Percentiles rank a stretch among this genome's conserved stretches.
These are phyloP conservation scores for Ptyas mucosa DNA, from an alignment of 2,113 vertebrate genomes.

Conservation along the genomic window DNA sequence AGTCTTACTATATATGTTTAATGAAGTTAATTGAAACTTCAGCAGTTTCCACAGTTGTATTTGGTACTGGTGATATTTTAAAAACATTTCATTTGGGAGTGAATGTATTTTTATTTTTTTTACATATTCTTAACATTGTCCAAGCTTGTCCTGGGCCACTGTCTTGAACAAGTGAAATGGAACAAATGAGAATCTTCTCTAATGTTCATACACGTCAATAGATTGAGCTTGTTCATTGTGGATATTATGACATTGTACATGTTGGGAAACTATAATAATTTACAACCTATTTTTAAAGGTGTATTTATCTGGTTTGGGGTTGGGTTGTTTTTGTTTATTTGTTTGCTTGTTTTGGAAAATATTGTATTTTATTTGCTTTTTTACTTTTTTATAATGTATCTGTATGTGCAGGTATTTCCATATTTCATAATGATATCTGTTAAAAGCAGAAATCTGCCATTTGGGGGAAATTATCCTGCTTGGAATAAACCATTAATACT, in stretches of 20 bases:
- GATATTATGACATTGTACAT: conserved; percentile 76
- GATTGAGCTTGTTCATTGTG: conserved; percentile 59
- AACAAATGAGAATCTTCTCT: not conserved
- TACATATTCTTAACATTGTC: conserved; percentile 53
- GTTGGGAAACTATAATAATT: conserved; percentile 65
- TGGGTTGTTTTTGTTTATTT: not conserved
- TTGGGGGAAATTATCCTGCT: conserved; percentile 57
- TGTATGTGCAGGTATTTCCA: conserved; percentile 75
- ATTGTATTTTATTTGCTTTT: conserved; percentile 78
- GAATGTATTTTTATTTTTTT: conserved; percentile 57
- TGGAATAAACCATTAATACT: conserved; percentile 39
- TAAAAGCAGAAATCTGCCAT: conserved; percentile 59
- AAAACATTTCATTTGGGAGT: conserved; percentile 54
- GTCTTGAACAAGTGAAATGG: not conserved
- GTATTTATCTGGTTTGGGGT: conserved; percentile 72
- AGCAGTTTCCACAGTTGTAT: conserved; percentile 55
- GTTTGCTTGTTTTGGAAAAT: conserved; percentile 74
- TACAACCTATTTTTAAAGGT: conserved; percentile 71
- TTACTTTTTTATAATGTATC: conserved; percentile 76
- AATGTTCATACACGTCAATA: not conserved
- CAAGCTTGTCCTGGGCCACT: not conserved
- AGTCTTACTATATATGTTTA: conserved; percentile 60
- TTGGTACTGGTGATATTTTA: conserved; percentile 56
- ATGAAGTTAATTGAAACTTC: conserved; percentile 39
- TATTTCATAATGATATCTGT: conserved; percentile 64